Percentiles rank a stretch among this genome's conserved stretches.
These are phyloP conservation scores for Pollachius pollachius DNA, from an alignment of 2,113 vertebrate species.

Conservation along the genomic window DNA sequence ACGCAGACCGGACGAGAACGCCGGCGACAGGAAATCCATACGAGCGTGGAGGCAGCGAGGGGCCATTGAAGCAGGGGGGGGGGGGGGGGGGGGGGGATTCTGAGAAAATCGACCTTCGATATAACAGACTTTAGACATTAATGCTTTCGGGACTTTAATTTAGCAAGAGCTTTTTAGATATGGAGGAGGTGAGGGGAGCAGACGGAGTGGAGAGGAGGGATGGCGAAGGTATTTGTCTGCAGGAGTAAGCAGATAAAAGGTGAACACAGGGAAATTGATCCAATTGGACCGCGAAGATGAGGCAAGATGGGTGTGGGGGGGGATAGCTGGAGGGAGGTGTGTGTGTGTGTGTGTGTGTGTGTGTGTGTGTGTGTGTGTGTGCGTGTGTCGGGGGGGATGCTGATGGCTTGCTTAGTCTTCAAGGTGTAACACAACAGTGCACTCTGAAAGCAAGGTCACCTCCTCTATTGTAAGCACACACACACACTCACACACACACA, in stretches of 20 bases:
- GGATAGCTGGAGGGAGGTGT: background rate
- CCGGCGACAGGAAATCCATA: constrained; percentile 67
- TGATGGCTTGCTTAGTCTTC: constrained; percentile 14
- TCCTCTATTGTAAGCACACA: constrained; percentile 27
- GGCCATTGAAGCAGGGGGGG: constrained; percentile 12
- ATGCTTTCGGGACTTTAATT: constrained; percentile 41
- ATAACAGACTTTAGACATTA: constrained; percentile 38
- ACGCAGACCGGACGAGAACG: constrained; percentile 54
- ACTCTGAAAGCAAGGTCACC: constrained; percentile 52
- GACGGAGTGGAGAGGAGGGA: constrained; percentile 23
- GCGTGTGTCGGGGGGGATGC: background rate
- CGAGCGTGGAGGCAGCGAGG: constrained; percentile 42
- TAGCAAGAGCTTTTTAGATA: constrained; percentile 32
- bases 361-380: constrained; percentile 4
- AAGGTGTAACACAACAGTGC: constrained; percentile 18
- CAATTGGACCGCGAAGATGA: constrained; percentile 35
- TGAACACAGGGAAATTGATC: constrained; percentile 45
- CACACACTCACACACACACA: constrained; percentile 36
- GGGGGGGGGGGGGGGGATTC: constrained; percentile 26
- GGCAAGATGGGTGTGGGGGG: constrained; percentile 20
- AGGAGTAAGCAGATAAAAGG: constrained; percentile 43
- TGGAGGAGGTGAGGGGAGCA: background rate
- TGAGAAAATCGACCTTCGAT: constrained; percentile 47
- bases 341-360: constrained; percentile 10
- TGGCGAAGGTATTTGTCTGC: constrained; percentile 20